phyloP scores from a whole-genome alignment of 1,140 invertebrate genomes.

The Hydropsyche tenuis region DNA sequence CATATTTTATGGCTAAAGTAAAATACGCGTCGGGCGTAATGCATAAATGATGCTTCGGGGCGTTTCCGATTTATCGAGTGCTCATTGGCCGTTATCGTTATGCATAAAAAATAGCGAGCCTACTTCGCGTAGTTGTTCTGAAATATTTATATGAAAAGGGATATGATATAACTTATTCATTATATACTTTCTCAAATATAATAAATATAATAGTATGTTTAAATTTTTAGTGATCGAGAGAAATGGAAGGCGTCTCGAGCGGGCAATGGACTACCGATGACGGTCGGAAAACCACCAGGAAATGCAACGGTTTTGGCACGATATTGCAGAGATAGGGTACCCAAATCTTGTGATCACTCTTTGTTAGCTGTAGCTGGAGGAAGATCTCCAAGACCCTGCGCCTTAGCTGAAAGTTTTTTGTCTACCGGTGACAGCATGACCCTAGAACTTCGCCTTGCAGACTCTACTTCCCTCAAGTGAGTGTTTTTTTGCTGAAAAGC shows the following conservation, averaged over 20 bases:
- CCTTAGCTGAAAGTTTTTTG: slow-evolving; percentile 81
- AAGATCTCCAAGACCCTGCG: slow-evolving; percentile 73
- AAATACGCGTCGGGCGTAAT: neutral
- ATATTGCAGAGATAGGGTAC: slow-evolving; percentile 79
- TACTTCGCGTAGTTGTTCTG: no score
- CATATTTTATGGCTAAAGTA: slow-evolving; percentile 18
- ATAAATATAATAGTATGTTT: no score
- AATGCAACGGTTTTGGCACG: slow-evolving; percentile 77
- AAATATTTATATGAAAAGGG: no score
- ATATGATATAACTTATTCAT: no score
- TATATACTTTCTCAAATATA: no score
- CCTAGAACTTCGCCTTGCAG: slow-evolving; percentile 77
- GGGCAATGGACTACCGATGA: slow-evolving; percentile 54
- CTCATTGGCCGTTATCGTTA: no score
- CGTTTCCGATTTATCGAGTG: no score
- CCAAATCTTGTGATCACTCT: slow-evolving; percentile 78
- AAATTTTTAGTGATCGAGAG: slow-evolving; percentile 45
- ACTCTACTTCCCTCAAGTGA: slow-evolving; percentile 83
- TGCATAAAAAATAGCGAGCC: no score
- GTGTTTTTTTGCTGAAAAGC: slow-evolving; percentile 35
- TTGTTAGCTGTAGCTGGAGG: slow-evolving; percentile 56
- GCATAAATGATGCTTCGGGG: no score
- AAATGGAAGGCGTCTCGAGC: slow-evolving; percentile 55
- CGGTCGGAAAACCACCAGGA: slow-evolving; percentile 63
- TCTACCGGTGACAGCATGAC: slow-evolving; percentile 81